Percentiles rank a stretch among this genome's conserved stretches.
Evolutionary conservation across 2,888 invertebrate species (phyloP).

Genomic region (Pyrocoelia pectoralis): DNA sequence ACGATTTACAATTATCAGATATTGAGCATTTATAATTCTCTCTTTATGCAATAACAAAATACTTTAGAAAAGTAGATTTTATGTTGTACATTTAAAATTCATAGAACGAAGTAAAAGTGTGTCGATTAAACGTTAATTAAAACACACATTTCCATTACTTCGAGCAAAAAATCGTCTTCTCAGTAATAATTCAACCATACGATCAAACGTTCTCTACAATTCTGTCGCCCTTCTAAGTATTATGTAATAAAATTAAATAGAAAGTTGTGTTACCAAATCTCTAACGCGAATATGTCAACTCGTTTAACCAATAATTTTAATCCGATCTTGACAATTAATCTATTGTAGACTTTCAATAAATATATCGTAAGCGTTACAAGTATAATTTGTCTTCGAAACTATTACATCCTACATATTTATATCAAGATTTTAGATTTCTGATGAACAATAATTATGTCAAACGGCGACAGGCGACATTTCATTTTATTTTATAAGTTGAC

Average conservation of each 20-base stretch:
- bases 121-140: background rate
- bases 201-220: background rate
- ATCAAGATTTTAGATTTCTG: slow-evolving; percentile 22
- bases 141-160: background rate
- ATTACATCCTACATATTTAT: slow-evolving; percentile 15
- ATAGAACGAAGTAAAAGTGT: background rate
- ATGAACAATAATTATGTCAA: slow-evolving; percentile 18
- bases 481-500: slow-evolving; percentile 37
- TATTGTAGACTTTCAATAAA: background rate
- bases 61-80: background rate
- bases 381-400: slow-evolving; percentile 14
- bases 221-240: background rate
- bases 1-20: too few species aligned
- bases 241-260: slow-evolving; percentile 8
- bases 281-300: background rate
- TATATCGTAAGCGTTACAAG: background rate
- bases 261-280: slow-evolving; percentile 2
- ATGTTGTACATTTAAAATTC: background rate
- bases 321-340: background rate
- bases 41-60: too few species aligned
- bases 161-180: background rate
- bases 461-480: slow-evolving; percentile 38
- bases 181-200: too few species aligned
- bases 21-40: too few species aligned
- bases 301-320: slow-evolving; percentile 1